Evolutionary conservation across 64 coral and sea anemone species (phyloP), one percentile per base, ranked within the genome.

Genomic region (Astreopora myriophthalma): DNA sequence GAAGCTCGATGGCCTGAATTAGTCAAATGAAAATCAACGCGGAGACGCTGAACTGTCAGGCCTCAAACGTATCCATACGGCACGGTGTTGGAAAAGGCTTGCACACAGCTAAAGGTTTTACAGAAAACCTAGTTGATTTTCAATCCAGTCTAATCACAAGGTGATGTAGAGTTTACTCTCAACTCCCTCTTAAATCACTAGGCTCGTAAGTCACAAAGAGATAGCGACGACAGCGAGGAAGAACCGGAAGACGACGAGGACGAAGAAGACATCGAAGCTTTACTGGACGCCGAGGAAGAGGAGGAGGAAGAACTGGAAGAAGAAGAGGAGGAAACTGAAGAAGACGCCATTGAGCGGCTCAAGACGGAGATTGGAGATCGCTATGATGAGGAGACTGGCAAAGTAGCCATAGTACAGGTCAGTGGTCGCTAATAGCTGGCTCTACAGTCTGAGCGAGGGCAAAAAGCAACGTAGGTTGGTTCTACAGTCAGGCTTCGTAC

Each of bases 301-400:
- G 87, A 94, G 14, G 96, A 98, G 25, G 96, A 88, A 69, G 96
- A 98, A 69, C 26, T 96, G 40, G 89, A 91, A 55, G 89, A 98
- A 10, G 96, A 98, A 12, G 96, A 98, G 34, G 96, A 98, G 14
- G 96, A 98, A 61, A 98, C 82, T 8, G 96, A 98, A 34, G 96
- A 98, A 23, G 96, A 98, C 19, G 96, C 96, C 29, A 87, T 82
- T 19, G 96, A 98, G 70, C 51, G 96, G 33, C 74, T 98, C 39
- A 98, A 94, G 63, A 94, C 92, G 16, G 96, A 98, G 69, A 98
- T 98, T 44, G 92, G 92, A n/a, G 96, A 98, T 48, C 84, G 92
- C 8, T 98, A 91, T 84, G 96, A 98, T 36, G 96, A 98, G 39
- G 92, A 98, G 52, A 83, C 75, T 8, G 52, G 33, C 17, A 91